phyloP scores from a whole-genome alignment of 1,140 invertebrate species.

The Ceratoteleas bidentatus region DNA sequence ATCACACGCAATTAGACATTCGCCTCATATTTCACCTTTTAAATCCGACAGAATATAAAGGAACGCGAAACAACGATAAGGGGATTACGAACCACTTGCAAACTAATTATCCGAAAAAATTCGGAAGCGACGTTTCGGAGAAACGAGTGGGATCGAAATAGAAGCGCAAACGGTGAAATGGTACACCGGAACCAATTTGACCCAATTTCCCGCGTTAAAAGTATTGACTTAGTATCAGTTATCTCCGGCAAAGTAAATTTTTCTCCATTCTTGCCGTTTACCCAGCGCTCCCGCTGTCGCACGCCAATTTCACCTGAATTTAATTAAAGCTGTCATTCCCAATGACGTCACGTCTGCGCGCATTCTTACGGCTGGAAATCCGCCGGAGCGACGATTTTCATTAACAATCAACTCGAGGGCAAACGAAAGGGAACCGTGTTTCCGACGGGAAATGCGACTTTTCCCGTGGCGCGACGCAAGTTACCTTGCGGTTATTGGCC shows the following conservation, averaged over 20 bases:
- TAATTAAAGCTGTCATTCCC: slow-evolving; percentile 39
- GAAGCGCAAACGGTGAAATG: no score
- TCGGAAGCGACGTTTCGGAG: no score
- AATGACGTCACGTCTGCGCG: slow-evolving; percentile 13
- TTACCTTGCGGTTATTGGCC: slow-evolving; percentile 23
- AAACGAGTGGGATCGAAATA: no score
- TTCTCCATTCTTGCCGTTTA: neutral
- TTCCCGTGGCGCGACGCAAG: slow-evolving; percentile 1
- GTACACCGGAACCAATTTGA: slow-evolving; percentile 5
- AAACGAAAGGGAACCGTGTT: slow-evolving; percentile 17
- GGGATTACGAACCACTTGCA: no score
- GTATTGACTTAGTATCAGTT: slow-evolving; percentile 45
- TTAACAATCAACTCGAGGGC: neutral
- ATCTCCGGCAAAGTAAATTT: slow-evolving; percentile 16
- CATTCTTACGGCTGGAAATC: neutral
- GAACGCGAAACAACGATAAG: no score
- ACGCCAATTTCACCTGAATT: slow-evolving; percentile 32
- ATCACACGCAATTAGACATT: no score
- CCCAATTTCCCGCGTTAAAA: slow-evolving; percentile 30
- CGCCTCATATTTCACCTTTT: no score
- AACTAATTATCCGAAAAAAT: no score
- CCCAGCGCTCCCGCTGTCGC: neutral
- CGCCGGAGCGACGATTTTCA: slow-evolving; percentile 5
- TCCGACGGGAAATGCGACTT: slow-evolving; percentile 8
- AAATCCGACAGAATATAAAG: no score